Base-by-base conservation (phyloP, 2,888 invertebrate genomes). In the Trachelus troglodyta region DNA sequence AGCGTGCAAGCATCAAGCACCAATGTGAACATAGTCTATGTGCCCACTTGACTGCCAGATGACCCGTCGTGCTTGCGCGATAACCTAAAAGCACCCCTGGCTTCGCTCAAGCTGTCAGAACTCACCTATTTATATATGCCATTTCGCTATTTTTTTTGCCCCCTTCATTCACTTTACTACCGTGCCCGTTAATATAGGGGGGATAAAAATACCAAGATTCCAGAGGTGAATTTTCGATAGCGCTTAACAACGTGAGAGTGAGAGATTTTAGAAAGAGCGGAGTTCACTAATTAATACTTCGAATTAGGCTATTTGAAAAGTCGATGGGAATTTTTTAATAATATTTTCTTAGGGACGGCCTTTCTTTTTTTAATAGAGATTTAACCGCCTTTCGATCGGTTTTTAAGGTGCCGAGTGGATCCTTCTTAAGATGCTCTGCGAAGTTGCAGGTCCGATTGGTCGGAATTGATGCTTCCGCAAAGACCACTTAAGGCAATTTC, bases 41-140 rank as follows among this genome's bases (percentile, higher is more conserved):
- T 84, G 86, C 85, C 86, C 91, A 91, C 91, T 91, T 91, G 91
- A 91, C 90, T 91, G 90, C 91, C 91, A 91, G 91, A 91, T 91
- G 91, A 91, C 91, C 91, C 87, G 86, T 87, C 88, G 87, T 90
- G 86, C 87, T 89, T 86, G 85, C 87, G 84, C 87, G 91, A 91
- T 91, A 91, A 90, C 90, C 91, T 90, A 91, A 91, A 91, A 91
- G 90, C 91, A 85, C 84, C 89, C 82, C 87, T 90, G 91, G 90
- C 87, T 89, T 88, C 79, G 86, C 89, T 91, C 90, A 89, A 90
- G 85, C 90, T 90, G 90, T 91, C 91, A 87, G 88, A 89, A 85
- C 87, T 88, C 83, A 89, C 89, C 90, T 91, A 91, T 91, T 91
- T 90, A 90, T 91, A 91, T 89, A 86, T 85, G 78, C 81, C 81